These are phyloP conservation scores for Tupaia chinensis DNA, from an alignment of 2,113 vertebrate species.

Conservation along the genomic window DNA sequence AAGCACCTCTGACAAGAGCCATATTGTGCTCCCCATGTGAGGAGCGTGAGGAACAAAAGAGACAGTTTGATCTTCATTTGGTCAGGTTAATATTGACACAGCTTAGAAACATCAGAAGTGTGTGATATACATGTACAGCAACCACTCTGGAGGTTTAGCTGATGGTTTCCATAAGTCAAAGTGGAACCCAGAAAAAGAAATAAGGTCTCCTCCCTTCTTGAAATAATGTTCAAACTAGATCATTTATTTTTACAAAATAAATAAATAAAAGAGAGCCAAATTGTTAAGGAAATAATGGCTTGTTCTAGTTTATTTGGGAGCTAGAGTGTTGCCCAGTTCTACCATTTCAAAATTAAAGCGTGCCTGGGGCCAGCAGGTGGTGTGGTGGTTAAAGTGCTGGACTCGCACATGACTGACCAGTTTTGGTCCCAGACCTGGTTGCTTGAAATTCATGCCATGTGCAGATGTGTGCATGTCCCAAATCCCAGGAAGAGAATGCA, in stretches of 20 bases:
- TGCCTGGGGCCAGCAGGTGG: background rate
- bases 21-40: slow-evolving; percentile 92
- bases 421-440: no score
- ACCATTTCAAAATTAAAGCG: slow-evolving; percentile 33
- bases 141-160: slow-evolving; percentile 79
- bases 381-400: no score
- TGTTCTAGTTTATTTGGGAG: background rate
- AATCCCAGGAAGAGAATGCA: no score
- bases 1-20: slow-evolving; percentile 93
- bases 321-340: background rate
- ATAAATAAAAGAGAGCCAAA: slow-evolving; percentile 5
- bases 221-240: slow-evolving; percentile 37
- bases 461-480: no score
- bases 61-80: slow-evolving; percentile 91
- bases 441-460: background rate
- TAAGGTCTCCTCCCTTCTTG: slow-evolving; percentile 63
- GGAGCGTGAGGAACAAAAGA: slow-evolving; percentile 89
- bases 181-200: slow-evolving; percentile 55
- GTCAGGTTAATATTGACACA: slow-evolving; percentile 95
- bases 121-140: slow-evolving; percentile 74
- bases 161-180: slow-evolving; percentile 78
- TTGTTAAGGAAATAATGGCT: no score
- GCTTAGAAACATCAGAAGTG: slow-evolving; percentile 81
- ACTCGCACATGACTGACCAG: background rate
- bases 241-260: slow-evolving; percentile 69